Percentiles rank a stretch among this genome's conserved stretches.
These are phyloP conservation scores for Geopemphigus sp. DNA, from an alignment of 1,140 invertebrate species.

Conservation along the genomic window DNA sequence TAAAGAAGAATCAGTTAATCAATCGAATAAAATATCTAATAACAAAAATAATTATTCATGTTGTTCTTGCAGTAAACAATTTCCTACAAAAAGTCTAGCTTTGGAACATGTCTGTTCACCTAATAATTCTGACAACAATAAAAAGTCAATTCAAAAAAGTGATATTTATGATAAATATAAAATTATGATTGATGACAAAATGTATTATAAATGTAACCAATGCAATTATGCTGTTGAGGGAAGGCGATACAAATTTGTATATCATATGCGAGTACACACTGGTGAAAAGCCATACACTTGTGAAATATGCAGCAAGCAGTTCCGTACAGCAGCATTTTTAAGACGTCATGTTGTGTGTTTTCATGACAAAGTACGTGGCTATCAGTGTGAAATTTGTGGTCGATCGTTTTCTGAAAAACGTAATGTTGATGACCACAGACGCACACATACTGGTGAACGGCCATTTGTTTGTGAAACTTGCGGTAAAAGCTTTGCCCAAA, in stretches of 20 bases:
- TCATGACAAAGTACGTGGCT: slow-evolving; percentile 64
- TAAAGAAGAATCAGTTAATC: background rate
- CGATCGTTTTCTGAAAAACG: slow-evolving; percentile 59
- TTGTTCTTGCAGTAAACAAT: slow-evolving; percentile 15
- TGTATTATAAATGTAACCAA: slow-evolving; percentile 50
- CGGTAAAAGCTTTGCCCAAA: slow-evolving; percentile 51
- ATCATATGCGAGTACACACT: slow-evolving; percentile 55
- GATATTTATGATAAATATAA: slow-evolving; percentile 31
- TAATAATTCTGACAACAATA: background rate
- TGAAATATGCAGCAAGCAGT: slow-evolving; percentile 71
- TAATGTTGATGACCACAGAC: slow-evolving; percentile 56
- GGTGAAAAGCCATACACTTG: slow-evolving; percentile 71
- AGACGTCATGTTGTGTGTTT: slow-evolving; percentile 64
- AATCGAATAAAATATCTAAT: background rate
- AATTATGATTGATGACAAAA: slow-evolving; percentile 24
- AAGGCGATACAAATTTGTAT: slow-evolving; percentile 48
- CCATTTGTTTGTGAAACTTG: slow-evolving; percentile 52
- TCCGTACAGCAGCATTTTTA: slow-evolving; percentile 64
- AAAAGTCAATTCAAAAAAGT: background rate
- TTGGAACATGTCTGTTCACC: slow-evolving; percentile 6
- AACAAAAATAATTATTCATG: background rate
- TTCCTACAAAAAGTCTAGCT: background rate
- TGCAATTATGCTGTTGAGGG: slow-evolving; percentile 48
- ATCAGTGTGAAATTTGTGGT: slow-evolving; percentile 61
- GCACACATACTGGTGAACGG: slow-evolving; percentile 54